Evolutionary conservation across 1,140 invertebrate genomes (phyloP).

Genomic region (Drosophila murphyi): DNA sequence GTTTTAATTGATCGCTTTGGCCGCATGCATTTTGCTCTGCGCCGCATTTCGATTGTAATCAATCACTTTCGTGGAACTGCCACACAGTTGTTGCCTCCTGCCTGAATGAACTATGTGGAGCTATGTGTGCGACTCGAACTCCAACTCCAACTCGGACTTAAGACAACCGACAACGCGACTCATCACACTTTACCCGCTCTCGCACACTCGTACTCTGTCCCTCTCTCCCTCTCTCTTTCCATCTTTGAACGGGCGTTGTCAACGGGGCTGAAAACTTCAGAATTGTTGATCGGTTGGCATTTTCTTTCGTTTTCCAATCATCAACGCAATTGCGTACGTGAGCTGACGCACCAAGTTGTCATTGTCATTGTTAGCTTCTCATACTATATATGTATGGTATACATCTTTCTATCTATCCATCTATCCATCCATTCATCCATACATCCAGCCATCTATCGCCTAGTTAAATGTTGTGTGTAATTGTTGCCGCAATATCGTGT

Average conservation of each 20-base stretch:
- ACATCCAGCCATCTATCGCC: slow-evolving; percentile 25
- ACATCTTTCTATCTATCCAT: background rate
- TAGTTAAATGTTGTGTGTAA: slow-evolving; percentile 39
- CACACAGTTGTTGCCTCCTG: slow-evolving; percentile 30
- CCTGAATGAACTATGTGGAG: slow-evolving; percentile 69
- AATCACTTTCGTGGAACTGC: slow-evolving; percentile 80
- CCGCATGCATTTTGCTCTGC: slow-evolving; percentile 51
- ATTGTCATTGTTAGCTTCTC: slow-evolving; percentile 15
- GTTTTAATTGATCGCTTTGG: slow-evolving; percentile 79
- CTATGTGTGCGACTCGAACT: slow-evolving; percentile 23
- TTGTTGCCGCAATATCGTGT: slow-evolving; percentile 46
- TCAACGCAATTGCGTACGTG: slow-evolving; percentile 57
- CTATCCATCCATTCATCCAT: background rate
- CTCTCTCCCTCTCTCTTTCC: background rate
- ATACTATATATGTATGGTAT: background rate
- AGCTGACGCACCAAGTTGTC: slow-evolving; percentile 50
- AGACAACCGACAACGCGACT: background rate
- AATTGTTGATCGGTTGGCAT: slow-evolving; percentile 27
- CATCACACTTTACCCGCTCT: background rate
- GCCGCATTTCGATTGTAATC: slow-evolving; percentile 73
- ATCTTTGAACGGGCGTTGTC: slow-evolving; percentile 31
- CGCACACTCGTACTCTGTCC: background rate
- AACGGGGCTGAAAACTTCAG: slow-evolving; percentile 17
- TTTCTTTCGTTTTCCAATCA: slow-evolving; percentile 48
- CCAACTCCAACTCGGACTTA: background rate